Evolutionary conservation across 2,888 invertebrate species (phyloP).

Genomic region (Trichopria drosophilae): DNA sequence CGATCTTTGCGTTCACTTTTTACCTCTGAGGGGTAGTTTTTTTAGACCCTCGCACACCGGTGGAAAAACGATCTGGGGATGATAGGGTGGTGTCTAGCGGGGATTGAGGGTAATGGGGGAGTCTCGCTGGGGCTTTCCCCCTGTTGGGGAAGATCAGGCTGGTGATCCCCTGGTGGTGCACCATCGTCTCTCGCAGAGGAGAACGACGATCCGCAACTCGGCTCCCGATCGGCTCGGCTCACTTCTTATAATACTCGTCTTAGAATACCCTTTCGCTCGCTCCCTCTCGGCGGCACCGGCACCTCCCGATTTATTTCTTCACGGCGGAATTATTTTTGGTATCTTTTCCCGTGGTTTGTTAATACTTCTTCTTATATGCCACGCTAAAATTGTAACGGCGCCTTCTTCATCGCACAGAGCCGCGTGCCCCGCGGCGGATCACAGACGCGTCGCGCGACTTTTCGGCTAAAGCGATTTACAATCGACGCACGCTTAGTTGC

Average conservation of each 20-base stretch:
- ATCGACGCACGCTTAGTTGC: slow-evolving; percentile 42
- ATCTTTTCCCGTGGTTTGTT: slow-evolving; percentile 56
- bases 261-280: not conserved
- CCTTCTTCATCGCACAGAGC: too few species aligned
- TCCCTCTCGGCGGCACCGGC: not conserved
- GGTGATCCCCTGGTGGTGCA: not conserved
- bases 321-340: slow-evolving; percentile 57
- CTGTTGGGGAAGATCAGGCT: too few species aligned
- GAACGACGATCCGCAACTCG: slow-evolving; percentile 22
- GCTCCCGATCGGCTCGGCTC: slow-evolving; percentile 15
- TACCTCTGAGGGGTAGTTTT: too few species aligned
- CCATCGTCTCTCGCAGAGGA: not conserved
- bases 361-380: slow-evolving; percentile 45
- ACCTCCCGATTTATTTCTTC: slow-evolving; percentile 54
- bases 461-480: slow-evolving; percentile 39
- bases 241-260: slow-evolving; percentile 20
- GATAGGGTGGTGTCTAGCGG: too few species aligned
- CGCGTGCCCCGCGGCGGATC: slow-evolving; percentile 23
- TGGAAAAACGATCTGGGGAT: too few species aligned
- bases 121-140: too few species aligned
- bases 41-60: too few species aligned
- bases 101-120: too few species aligned
- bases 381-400: slow-evolving; percentile 40
- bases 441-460: slow-evolving; percentile 32
- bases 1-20: too few species aligned